These are phyloP conservation scores for Chloebia gouldiae DNA, from an alignment of 2,113 vertebrate genomes.

Conservation along the genomic window DNA sequence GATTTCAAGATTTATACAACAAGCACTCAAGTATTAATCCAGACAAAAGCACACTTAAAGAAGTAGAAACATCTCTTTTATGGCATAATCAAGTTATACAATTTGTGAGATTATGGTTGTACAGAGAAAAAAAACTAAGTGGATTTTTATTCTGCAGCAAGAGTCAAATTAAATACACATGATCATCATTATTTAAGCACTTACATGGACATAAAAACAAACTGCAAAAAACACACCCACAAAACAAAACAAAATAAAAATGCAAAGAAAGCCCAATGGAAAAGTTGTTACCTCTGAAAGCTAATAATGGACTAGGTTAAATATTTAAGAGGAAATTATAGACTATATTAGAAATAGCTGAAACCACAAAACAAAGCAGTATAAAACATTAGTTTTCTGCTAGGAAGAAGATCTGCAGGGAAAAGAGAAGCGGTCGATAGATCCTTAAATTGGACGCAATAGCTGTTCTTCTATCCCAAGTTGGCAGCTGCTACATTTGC, in stretches of 20 bases:
- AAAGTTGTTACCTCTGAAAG: slow-evolving; percentile 85
- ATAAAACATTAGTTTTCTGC: slow-evolving; percentile 82
- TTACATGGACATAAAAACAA: slow-evolving; percentile 51
- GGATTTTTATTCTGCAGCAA: slow-evolving; percentile 48
- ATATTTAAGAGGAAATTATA: slow-evolving; percentile 90
- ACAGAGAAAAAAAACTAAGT: slow-evolving; percentile 11
- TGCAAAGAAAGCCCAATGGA: slow-evolving; percentile 55
- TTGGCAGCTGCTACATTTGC: slow-evolving; percentile 87
- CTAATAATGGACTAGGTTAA: slow-evolving; percentile 90
- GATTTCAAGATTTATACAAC: neutral
- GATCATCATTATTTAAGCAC: slow-evolving; percentile 54
- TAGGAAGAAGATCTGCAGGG: slow-evolving; percentile 79
- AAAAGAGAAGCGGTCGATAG: slow-evolving; percentile 82
- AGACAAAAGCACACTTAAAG: neutral
- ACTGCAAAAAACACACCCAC: neutral
- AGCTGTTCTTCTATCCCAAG: slow-evolving; percentile 79
- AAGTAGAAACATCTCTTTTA: neutral
- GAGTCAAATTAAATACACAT: slow-evolving; percentile 62
- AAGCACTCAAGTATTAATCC: slow-evolving; percentile 2
- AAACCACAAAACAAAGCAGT: slow-evolving; percentile 81
- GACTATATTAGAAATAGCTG: slow-evolving; percentile 79
- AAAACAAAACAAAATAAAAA: slow-evolving; percentile 35
- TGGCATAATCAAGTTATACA: neutral
- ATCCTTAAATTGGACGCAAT: slow-evolving; percentile 87
- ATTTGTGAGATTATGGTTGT: neutral